Evolutionary conservation across 64 coral and sea anemone species (phyloP).

Genomic region (Stichodactyla helianthus): DNA sequence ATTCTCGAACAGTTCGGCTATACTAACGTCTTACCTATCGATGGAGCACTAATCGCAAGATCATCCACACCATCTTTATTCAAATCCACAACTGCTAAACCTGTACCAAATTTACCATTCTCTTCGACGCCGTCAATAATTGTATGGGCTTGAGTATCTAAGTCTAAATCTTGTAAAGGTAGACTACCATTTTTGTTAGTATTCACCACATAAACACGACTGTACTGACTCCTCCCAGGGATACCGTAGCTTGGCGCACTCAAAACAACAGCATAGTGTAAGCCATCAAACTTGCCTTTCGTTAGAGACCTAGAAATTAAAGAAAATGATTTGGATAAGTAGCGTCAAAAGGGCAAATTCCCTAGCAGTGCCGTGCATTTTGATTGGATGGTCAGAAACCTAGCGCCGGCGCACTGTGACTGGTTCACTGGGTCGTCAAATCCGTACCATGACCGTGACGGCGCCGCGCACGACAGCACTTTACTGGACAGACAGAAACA

Average conservation of each 20-base stretch:
- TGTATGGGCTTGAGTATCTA: constrained; percentile 61
- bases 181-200: constrained; percentile 38
- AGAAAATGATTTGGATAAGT: background rate
- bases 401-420: too few species aligned
- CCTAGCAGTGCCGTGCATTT: too few species aligned
- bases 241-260: constrained; percentile 83
- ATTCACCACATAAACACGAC: constrained; percentile 72
- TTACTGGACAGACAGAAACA: too few species aligned
- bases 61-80: constrained; percentile 93
- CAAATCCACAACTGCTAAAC: constrained; percentile 72
- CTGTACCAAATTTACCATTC: constrained; percentile 86
- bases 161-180: constrained; percentile 48
- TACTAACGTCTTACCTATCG: constrained; percentile 47
- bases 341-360: too few species aligned
- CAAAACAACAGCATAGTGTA: constrained; percentile 40
- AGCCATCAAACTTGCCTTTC: constrained; percentile 67
- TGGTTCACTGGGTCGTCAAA: too few species aligned
- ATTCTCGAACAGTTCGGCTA: too few species aligned
- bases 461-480: too few species aligned
- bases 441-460: too few species aligned
- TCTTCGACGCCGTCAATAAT: constrained; percentile 68
- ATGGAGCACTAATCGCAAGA: constrained; percentile 82
- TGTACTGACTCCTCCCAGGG: constrained; percentile 75
- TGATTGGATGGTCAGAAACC: too few species aligned
- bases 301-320: constrained; percentile 49